Evolutionary conservation across 2,888 invertebrate genomes (phyloP), one percentile per base, ranked within the genome.

Genomic region (Crossocerus cetratus): DNA sequence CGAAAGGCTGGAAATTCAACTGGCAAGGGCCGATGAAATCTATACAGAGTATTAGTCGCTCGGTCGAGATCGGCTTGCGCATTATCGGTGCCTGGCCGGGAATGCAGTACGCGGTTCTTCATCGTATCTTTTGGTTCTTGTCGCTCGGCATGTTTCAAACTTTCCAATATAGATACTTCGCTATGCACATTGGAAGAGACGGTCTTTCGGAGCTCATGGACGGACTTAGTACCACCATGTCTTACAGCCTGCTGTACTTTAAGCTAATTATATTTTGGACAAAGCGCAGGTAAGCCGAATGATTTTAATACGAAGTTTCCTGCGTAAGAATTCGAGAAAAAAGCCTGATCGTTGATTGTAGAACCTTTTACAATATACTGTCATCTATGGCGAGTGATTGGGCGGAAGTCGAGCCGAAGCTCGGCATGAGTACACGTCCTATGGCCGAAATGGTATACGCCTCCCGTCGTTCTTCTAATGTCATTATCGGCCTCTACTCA

Each of bases 91-190:
- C 70, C 5, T 78, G 77, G 73, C 70, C 80, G 5, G 70, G 66
- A 16, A 66, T 57, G 2, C 53, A 68, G 3, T 53, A 20, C n/a
- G 62, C 67, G 3, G 23, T 16, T 32, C 22, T 71, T 3, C 54
- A 67, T 18, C 66, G 60, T 53, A 11, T 71, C 4, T 49, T n/a
- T 20, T 73, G 66, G 64, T 13, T 69, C 32, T 16, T 18, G 4
- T 14, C 20, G 5, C 55, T 74, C 49, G 0, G 1, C 5, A 0
- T 57, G 3, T 23, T 77, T 11, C 77, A 77, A 22, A 44, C 1
- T 23, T 80, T 62, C 63, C 71, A 77, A 42, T 79, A 77, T 54
- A 44, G 23, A 0, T 71, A 77, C 20, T 11, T 80, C 11, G 21
- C 80, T 8, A 14, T 42, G 8, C 66, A 64, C n/a, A 72, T 57